A percentile compares a stretch with the other conserved stretches of the same genome.
Evolutionary conservation across 2,888 invertebrate genomes (phyloP).

Genomic region (Coelinius sp.): DNA sequence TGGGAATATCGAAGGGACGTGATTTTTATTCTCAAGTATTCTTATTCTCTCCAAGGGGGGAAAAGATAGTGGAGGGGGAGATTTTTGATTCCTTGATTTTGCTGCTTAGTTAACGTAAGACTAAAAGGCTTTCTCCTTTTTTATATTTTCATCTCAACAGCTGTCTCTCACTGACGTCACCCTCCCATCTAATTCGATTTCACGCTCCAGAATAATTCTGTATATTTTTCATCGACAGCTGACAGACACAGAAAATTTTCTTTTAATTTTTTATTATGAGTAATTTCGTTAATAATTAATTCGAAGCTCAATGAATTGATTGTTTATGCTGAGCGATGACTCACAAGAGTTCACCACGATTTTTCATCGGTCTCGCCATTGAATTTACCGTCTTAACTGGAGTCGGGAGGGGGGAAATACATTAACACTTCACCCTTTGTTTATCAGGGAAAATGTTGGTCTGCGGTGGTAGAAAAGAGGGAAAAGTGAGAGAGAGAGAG

Average conservation of each 20-base stretch:
- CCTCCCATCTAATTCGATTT: constrained; percentile 22
- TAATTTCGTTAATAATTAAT: neutral
- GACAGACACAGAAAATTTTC: neutral
- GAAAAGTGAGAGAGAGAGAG: constrained; percentile 15
- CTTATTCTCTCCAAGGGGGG: constrained; percentile 10
- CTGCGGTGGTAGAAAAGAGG: constrained; percentile 13
- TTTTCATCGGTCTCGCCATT: neutral
- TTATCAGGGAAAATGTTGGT: constrained; percentile 25
- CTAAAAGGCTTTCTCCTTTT: constrained; percentile 10
- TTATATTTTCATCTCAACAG: constrained; percentile 21
- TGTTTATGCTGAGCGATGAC: neutral
- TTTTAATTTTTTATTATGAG: neutral
- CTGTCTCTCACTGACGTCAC: constrained; percentile 22
- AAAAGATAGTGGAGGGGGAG: neutral
- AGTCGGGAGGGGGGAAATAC: constrained; percentile 39
- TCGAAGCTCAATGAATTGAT: constrained; percentile 7
- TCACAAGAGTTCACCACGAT: neutral
- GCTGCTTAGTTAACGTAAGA: constrained; percentile 32
- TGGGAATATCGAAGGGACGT: constrained; percentile 33
- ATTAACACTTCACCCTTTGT: constrained; percentile 43
- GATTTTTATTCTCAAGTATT: constrained; percentile 36
- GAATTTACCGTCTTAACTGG: constrained; percentile 28
- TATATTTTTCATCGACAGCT: constrained; percentile 3
- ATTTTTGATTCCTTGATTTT: constrained; percentile 32
- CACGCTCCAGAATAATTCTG: constrained; percentile 14